Base-by-base conservation (phyloP, 23 tunicate genomes). In the Clavelina lepadiformis region DNA sequence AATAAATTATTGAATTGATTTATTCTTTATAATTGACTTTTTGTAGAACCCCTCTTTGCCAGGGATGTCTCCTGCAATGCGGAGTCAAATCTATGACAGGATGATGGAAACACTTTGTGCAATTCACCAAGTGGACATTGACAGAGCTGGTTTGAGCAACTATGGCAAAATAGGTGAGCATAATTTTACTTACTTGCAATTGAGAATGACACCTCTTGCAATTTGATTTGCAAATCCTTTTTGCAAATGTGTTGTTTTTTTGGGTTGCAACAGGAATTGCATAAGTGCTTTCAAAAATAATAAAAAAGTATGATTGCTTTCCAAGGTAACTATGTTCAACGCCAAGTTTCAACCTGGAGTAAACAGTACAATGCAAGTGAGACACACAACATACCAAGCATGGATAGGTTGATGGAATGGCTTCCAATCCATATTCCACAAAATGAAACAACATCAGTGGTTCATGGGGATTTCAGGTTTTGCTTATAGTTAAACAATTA, bases 341-440 rank as follows among this genome's bases (percentile, higher is more conserved):
- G 95, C 45, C 95, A 86, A 75, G 95, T 86, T 5, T 68, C 56
- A 51, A 94, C 94, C 3, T 94, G 99, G 99, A 60, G 64, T 22
- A 61, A 83, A 28, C 99, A 94, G 72, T 94, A 86, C 78, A 51
- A 38, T 32, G 56, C 81, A 13, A 67, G 91, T 57, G 91, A 94
- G 66, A 94, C 99, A n/a, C 79, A 74, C 27, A 46, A 28, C 18
- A 94, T 94, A 36, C 74, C 82, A 5, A 44, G 81, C n/a, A 94
- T 94, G 96, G 71, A 94, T 23, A 38, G 69, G 36, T 38, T 94
- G 3, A 86, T 86, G 59, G 79, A 73, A 18, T 94, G 99, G 99
- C 68, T 94, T 20, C 96, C 96, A 5, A 45, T 80, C 33, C 88
- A 94, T 71, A 24, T 94, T 2, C 92, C 91, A 11, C 38, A 51